phyloP scores from a whole-genome alignment of 1,140 invertebrate genomes.

The Cyrtorhinus lividipennis region DNA sequence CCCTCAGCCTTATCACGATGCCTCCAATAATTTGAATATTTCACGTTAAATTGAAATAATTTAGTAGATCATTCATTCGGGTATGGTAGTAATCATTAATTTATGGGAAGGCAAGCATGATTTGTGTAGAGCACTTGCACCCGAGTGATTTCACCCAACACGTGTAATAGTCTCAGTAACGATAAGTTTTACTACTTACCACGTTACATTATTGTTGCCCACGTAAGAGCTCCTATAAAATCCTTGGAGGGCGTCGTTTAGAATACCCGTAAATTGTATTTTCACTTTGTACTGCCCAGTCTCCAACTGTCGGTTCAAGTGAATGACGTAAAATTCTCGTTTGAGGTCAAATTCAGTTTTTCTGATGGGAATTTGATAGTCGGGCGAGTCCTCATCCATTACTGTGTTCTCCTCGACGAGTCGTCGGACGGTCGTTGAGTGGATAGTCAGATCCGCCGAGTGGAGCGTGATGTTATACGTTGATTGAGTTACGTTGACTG shows the following conservation, averaged over 20 bases:
- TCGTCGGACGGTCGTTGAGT: constrained; percentile 24
- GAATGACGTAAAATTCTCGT: constrained; percentile 58
- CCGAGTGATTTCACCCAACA: too few relatives aligned
- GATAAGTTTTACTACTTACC: too few relatives aligned
- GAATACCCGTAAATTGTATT: constrained; percentile 50
- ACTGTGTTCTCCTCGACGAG: constrained; percentile 28
- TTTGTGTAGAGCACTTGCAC: too few relatives aligned
- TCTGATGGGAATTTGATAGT: constrained; percentile 17
- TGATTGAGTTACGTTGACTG: constrained; percentile 44
- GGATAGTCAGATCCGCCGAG: constrained; percentile 47
- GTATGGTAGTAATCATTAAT: too few relatives aligned
- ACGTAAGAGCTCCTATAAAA: constrained; percentile 79
- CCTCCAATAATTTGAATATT: too few relatives aligned
- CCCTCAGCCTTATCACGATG: too few relatives aligned
- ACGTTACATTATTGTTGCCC: constrained; percentile 47
- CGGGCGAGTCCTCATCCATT: constrained; percentile 2
- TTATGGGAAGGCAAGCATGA: too few relatives aligned
- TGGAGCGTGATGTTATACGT: constrained; percentile 64
- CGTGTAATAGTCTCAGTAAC: too few relatives aligned
- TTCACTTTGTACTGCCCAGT: constrained; percentile 48
- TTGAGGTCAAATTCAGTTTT: constrained; percentile 40
- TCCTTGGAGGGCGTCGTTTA: constrained; percentile 64
- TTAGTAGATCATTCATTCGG: too few relatives aligned
- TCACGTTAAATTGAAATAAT: too few relatives aligned
- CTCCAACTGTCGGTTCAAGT: constrained; percentile 39